These are phyloP conservation scores for Adelosebastes latens DNA, from an alignment of 2,797 vertebrate species.

Conservation along the genomic window DNA sequence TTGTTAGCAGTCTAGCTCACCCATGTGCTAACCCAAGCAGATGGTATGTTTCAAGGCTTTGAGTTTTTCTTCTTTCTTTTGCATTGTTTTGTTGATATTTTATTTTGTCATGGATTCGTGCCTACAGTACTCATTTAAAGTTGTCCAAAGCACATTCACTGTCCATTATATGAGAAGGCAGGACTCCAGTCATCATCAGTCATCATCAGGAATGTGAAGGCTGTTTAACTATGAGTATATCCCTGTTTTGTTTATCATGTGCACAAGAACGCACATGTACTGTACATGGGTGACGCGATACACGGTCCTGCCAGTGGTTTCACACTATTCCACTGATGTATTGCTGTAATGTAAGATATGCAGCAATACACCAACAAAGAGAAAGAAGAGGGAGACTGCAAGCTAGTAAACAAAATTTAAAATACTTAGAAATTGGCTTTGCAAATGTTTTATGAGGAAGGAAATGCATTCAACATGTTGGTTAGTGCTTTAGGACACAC, in stretches of 20 bases:
- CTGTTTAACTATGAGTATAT: neutral
- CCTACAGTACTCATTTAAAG: neutral
- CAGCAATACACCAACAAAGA: neutral
- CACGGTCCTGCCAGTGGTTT: neutral
- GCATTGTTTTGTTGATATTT: neutral
- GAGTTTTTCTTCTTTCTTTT: neutral
- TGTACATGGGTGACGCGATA: neutral
- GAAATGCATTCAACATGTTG: neutral
- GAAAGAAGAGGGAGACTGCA: neutral
- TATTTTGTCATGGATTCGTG: neutral
- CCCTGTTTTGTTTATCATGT: neutral
- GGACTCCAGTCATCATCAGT: neutral
- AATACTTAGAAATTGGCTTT: neutral
- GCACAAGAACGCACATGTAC: no score
- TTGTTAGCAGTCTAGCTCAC: neutral
- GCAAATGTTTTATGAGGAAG: neutral
- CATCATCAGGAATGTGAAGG: no score
- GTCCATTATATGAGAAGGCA: neutral
- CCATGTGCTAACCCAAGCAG: neutral
- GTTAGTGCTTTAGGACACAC: neutral
- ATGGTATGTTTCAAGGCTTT: neutral
- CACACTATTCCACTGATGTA: neutral
- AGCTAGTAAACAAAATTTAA: neutral
- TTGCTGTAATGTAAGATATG: neutral
- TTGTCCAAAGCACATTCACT: neutral